Conservation (phyloP, 2,113 vertebrate genomes). For the Dasyprocta punctata region DNA sequence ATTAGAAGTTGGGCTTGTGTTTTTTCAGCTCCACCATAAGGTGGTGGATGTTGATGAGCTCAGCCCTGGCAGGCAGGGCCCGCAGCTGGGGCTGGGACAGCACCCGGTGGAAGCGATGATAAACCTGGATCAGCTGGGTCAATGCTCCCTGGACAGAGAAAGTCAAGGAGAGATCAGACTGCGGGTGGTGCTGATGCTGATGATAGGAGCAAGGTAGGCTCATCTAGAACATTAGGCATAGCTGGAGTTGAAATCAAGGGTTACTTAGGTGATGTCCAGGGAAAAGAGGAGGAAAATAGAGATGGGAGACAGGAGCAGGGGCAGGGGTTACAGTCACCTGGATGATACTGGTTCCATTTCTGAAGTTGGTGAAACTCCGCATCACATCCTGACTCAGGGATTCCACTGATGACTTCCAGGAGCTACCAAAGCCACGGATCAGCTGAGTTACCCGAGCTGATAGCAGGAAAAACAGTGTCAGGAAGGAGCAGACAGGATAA, state of each 20-base stretch:
- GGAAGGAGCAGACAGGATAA: background rate
- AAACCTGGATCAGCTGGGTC: constrained; percentile 96
- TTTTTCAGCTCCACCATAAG: constrained; percentile 98
- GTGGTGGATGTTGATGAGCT: constrained; percentile 97
- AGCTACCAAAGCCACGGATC: constrained; percentile 91
- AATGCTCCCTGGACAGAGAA: constrained; percentile 89
- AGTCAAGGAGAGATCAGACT: background rate
- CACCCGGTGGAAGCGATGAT: constrained; percentile 95
- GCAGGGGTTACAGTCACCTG: constrained; percentile 85
- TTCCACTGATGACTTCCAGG: constrained; percentile 95
- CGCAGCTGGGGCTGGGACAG: constrained; percentile 92
- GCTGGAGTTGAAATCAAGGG: background rate
- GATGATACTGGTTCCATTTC: constrained; percentile 95
- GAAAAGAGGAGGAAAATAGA: background rate
- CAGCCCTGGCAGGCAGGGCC: constrained; percentile 91
- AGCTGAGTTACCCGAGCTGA: constrained; percentile 92
- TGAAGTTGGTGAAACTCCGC: constrained; percentile 96
- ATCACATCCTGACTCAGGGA: constrained; percentile 95
- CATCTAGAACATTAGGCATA: background rate
- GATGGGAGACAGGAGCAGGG: background rate
- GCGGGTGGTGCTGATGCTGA: background rate
- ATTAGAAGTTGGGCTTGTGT: constrained; percentile 95
- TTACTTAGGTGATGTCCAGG: background rate
- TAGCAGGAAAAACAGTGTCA: background rate
- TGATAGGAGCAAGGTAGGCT: background rate